These are phyloP conservation scores for Lota lota DNA, from an alignment of 2,113 vertebrate species.

Conservation along the genomic window DNA sequence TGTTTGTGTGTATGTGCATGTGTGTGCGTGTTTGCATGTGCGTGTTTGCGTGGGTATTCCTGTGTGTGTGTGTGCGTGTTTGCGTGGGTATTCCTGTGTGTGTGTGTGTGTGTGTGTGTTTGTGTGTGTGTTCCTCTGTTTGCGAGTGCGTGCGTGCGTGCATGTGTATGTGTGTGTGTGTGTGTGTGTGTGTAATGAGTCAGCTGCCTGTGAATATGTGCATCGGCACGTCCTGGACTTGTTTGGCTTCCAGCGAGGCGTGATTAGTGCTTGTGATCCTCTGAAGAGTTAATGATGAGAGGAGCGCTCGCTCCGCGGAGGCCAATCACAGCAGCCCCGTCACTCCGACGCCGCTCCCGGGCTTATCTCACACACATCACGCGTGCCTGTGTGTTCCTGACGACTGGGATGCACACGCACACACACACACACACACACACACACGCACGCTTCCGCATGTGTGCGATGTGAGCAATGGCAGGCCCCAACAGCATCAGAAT, in stretches of 20 bases:
- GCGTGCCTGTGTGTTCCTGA: conserved; percentile 29
- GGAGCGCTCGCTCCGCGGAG: conserved; percentile 64
- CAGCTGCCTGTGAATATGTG: conserved; percentile 56
- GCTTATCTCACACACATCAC: conserved; percentile 46
- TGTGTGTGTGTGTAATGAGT: conserved; percentile 37
- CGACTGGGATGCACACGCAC: too few relatives aligned
- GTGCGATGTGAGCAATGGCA: conserved; percentile 11
- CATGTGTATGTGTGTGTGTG: neutral
- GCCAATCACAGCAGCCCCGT: conserved; percentile 59
- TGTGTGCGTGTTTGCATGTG: conserved; percentile 19
- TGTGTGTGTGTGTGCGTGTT: conserved; percentile 15
- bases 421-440: too few relatives aligned
- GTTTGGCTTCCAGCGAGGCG: conserved; percentile 65
- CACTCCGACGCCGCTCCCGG: conserved; percentile 48
- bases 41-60: conserved; percentile 20
- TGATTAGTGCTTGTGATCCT: conserved; percentile 67
- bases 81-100: conserved; percentile 26
- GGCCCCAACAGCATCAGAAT: conserved; percentile 41
- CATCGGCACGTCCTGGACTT: conserved; percentile 62
- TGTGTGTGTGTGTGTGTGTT: neutral
- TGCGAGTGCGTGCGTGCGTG: conserved; percentile 22
- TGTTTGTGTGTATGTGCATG: conserved; percentile 16
- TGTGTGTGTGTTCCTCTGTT: conserved; percentile 20
- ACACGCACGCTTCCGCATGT: neutral
- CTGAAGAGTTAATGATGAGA: conserved; percentile 73